Base-by-base conservation (phyloP, 2,888 invertebrate species). In the Amaurobius ferox region DNA sequence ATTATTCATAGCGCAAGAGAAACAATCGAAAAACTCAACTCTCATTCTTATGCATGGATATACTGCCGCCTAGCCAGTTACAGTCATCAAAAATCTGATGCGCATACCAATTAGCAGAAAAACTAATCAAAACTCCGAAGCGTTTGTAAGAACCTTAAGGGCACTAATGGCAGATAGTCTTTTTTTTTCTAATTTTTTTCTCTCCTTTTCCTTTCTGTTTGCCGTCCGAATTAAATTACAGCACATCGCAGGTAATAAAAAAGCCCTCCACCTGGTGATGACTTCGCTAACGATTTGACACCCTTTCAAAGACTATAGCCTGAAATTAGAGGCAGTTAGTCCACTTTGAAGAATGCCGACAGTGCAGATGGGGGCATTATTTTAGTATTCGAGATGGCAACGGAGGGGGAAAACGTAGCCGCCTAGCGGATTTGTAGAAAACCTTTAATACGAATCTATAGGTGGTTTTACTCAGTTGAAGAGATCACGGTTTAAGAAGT, bases 281-380 rank as follows among this genome's bases (percentile, higher is more conserved):
- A 81, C 73, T 81, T 71, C 64, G 11, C 76, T 81, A 81, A 81
- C 81, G 81, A 81, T 76, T 81, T 81, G 70, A 81, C 81, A 81
- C 81, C 81, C 81, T 81, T 81, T 81, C 81, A 81, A 76, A 81
- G 64, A 76, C 70, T 81, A 81, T 81, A 81, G 81, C 70, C 76
- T 68, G 64, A 44, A 70, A 81, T 81, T 76, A 76, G 70, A 70
- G 64, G 81, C 44, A 71, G 70, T 81, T 81, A 81, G 62, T 28
- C 62, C 29, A 26, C 81, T 70, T 79, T 81, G 66, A 44, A 55
- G 68, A 76, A 39, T 44, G 74, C 81, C 81, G 81, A 76, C 81
- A 44, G 1, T 29, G 64, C 76, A 81, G 81, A 76, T 76, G 81
- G 81, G 55, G 61, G 67, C 55, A 80, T 80, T 68, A 70, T 68